Evolutionary conservation across 2,888 invertebrate species (phyloP), one percentile per base, ranked within the genome.

Genomic region (Charanyca ferruginea): DNA sequence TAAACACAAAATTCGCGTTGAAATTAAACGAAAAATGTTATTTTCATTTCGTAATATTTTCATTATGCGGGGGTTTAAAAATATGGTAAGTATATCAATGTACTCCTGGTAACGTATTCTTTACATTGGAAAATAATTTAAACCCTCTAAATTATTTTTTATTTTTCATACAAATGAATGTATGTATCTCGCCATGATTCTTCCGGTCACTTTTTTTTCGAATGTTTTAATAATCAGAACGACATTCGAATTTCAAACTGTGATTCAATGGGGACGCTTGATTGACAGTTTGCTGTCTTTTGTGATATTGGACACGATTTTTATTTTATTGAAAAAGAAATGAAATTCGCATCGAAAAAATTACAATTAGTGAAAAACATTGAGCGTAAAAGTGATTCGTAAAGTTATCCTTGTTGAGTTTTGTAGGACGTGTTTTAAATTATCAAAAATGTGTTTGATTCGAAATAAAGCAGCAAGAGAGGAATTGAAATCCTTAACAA

Each of bases 161-260:
- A n/a, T n/a, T n/a, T n/a, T n/a, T n/a, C n/a, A n/a, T n/a, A n/a
- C n/a, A n/a, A n/a, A n/a, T n/a, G n/a, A n/a, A n/a, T n/a, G n/a
- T n/a, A n/a, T n/a, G n/a, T n/a, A n/a, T n/a, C n/a, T n/a, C n/a
- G n/a, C n/a, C n/a, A n/a, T n/a, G n/a, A n/a, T n/a, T n/a, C n/a
- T 52, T 48, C 16, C 38, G 18, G 16, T n/a, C 25, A 18, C 51
- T 47, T 45, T 38, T 58, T 64, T 65, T 72, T 66, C 25, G 55
- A 67, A 49, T 45, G 11, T 51, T 48, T 20, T 41, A 62, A 51
- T 64, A 23, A 54, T 63, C 47, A 52, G 66, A 69, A 48, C 47
- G 59, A 58, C 75, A 61, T 82, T 82, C 65, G 62, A 82, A 73
- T 76, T 80, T 75, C 60, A 66, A 67, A 58, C 35, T 61, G 80